phyloP scores from a whole-genome alignment of 2,797 vertebrate genomes.

The Sorex maritimensis region DNA sequence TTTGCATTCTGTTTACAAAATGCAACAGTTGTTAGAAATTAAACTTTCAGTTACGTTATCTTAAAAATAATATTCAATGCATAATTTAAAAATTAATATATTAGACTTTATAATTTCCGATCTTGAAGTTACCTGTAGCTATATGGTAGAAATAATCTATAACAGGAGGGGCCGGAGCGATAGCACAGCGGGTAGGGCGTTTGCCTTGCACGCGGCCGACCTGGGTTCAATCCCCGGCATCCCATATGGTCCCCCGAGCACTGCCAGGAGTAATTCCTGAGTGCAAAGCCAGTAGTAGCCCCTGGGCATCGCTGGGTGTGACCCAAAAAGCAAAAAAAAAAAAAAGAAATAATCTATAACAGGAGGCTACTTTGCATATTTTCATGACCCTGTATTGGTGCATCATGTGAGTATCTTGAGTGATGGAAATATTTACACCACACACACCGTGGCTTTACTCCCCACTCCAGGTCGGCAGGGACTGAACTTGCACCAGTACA shows the following conservation, averaged over 20 bases:
- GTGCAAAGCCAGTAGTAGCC: too few species aligned
- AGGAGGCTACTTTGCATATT: background rate
- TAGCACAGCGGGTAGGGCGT: too few species aligned
- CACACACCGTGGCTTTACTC: background rate
- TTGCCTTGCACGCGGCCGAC: too few species aligned
- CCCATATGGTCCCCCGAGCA: too few species aligned
- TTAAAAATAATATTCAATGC: too few species aligned
- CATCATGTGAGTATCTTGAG: background rate
- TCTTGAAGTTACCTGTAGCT: background rate
- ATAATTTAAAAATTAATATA: background rate
- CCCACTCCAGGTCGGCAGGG: background rate
- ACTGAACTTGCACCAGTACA: background rate
- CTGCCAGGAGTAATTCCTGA: too few species aligned
- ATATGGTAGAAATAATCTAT: background rate
- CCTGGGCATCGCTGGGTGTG: too few species aligned
- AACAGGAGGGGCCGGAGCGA: too few species aligned
- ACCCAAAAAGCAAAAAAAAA: too few species aligned
- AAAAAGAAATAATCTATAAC: background rate
- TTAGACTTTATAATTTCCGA: background rate
- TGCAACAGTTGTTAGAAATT: constrained; percentile 9
- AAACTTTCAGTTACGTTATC: background rate
- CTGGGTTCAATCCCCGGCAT: too few species aligned
- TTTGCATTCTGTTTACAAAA: constrained; percentile 7
- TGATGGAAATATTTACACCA: constrained; percentile 22
- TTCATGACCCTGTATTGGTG: background rate